phyloP scores from a whole-genome alignment of 1,140 invertebrate genomes.

The Lysiphlebus fabarum region DNA sequence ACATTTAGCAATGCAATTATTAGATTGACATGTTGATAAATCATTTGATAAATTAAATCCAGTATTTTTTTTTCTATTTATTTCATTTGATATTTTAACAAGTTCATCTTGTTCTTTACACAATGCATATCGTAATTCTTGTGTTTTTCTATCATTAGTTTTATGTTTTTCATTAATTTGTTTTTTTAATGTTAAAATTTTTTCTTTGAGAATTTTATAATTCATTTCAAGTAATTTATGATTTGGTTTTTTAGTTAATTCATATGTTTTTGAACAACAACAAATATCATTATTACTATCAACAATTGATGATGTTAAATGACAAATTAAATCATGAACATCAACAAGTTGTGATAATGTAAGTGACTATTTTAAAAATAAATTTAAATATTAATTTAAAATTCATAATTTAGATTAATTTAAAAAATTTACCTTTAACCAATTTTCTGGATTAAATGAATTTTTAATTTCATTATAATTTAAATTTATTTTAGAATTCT shows the following conservation, averaged over 20 bases:
- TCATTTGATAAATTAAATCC: conserved; percentile 30
- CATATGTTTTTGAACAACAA: background rate
- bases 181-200: conserved; percentile 42
- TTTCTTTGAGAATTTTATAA: conserved; percentile 34
- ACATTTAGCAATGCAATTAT: conserved; percentile 27
- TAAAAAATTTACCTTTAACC: conserved; percentile 36
- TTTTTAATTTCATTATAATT: too few relatives aligned
- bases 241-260: background rate
- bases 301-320: conserved; percentile 37
- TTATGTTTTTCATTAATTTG: conserved; percentile 41
- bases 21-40: conserved; percentile 19
- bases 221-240: conserved; percentile 23
- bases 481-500: too few relatives aligned
- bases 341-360: conserved; percentile 42
- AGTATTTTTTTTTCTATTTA: conserved; percentile 40
- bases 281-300: conserved; percentile 24
- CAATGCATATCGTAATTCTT: conserved; percentile 34
- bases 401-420: background rate
- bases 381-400: background rate
- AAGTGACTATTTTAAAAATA: conserved; percentile 33
- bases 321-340: conserved; percentile 43
- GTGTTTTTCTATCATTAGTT: conserved; percentile 34
- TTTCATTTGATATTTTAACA: conserved; percentile 35
- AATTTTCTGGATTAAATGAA: conserved; percentile 34
- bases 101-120: conserved; percentile 34